phyloP scores from a whole-genome alignment of 2,797 vertebrate genomes.

The Sebastes matsubarae region DNA sequence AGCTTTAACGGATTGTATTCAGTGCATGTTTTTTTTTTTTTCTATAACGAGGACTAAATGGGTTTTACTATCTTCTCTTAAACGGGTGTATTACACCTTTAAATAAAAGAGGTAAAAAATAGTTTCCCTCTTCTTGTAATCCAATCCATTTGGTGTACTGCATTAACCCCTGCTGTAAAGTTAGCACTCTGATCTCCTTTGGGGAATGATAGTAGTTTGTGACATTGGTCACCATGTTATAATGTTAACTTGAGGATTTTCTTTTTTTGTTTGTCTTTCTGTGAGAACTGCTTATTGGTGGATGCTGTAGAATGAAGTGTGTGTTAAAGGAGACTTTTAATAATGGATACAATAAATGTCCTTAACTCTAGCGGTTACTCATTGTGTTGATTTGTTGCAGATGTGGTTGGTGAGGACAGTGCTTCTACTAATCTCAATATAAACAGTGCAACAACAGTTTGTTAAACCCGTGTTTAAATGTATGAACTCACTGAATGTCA shows the following conservation, averaged over 20 bases:
- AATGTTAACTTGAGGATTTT: not conserved
- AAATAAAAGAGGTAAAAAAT: not conserved
- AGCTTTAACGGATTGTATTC: not conserved
- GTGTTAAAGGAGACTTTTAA: slow-evolving; percentile 20
- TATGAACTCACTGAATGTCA: not conserved
- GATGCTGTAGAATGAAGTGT: slow-evolving; percentile 33
- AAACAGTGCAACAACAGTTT: not conserved
- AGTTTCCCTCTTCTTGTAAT: not conserved
- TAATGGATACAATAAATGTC: slow-evolving; percentile 71
- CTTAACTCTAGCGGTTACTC: not conserved
- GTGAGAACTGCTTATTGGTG: slow-evolving; percentile 24
- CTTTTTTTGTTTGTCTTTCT: slow-evolving; percentile 4
- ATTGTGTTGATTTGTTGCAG: not conserved
- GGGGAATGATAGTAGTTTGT: not conserved
- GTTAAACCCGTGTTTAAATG: not conserved
- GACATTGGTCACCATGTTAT: slow-evolving; percentile 29
- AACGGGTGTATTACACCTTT: not conserved
- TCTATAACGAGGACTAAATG: not conserved
- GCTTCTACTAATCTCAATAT: not conserved
- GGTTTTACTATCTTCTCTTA: not conserved
- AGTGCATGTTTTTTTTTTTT: not conserved
- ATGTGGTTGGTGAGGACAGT: not conserved
- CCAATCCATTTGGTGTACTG: not conserved
- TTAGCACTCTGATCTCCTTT: slow-evolving; percentile 12
- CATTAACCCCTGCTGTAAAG: not conserved